Conservation (phyloP, 2,113 vertebrate species). For the Proteles cristata region DNA sequence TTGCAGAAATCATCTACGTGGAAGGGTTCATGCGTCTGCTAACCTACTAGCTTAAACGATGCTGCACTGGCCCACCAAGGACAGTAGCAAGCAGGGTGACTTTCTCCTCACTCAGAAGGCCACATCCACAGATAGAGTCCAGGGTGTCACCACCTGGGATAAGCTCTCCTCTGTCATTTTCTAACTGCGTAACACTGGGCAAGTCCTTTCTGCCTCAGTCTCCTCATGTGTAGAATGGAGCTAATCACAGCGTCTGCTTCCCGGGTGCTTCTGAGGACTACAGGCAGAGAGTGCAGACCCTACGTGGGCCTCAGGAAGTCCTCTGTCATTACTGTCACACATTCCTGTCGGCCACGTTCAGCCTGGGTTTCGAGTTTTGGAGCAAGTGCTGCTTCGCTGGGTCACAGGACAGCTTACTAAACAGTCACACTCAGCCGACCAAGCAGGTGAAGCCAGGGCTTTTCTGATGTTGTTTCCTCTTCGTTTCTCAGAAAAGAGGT, state of each 20-base stretch:
- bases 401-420: neutral
- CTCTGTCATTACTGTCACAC: neutral
- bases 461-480: neutral
- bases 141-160: neutral
- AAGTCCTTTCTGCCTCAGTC: neutral
- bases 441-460: neutral
- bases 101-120: neutral
- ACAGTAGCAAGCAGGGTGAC: neutral
- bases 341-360: neutral
- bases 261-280: neutral
- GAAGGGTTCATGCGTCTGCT: neutral
- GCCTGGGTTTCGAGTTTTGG: neutral
- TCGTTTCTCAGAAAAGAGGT: slow-evolving; percentile 41
- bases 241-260: neutral
- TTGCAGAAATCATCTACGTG: neutral
- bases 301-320: neutral
- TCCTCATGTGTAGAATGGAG: neutral
- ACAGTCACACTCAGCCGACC: neutral
- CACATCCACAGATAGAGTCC: neutral
- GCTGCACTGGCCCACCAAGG: accelerated
- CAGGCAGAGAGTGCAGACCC: neutral
- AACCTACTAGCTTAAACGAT: neutral
- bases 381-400: neutral
- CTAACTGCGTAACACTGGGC: neutral
- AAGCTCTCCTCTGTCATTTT: neutral